Conservation (phyloP, 2,113 vertebrate genomes). For the Echinops telfairi region DNA sequence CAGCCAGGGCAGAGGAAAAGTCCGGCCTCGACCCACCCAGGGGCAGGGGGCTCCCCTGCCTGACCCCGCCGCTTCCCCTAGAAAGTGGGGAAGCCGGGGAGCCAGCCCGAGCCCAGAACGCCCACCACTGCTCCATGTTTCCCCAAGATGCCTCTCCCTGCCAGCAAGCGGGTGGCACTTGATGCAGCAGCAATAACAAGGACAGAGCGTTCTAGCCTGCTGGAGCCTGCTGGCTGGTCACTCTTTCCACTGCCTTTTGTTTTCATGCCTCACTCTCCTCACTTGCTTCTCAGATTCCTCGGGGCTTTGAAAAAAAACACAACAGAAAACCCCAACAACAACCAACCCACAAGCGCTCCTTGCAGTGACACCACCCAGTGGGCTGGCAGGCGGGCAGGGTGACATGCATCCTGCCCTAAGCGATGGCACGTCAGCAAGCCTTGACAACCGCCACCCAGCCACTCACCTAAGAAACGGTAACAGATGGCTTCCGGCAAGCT, state of each 20-base stretch:
- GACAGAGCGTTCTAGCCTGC: slow-evolving; percentile 81
- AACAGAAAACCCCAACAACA: too few relatives aligned
- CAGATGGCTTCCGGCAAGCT: neutral
- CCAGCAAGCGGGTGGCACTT: slow-evolving; percentile 77
- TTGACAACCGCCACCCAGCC: slow-evolving; percentile 5
- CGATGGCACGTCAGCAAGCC: neutral
- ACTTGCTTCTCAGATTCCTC: slow-evolving; percentile 82
- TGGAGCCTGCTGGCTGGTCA: slow-evolving; percentile 79
- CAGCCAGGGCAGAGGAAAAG: slow-evolving; percentile 57
- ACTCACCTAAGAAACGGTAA: neutral
- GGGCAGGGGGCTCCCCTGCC: neutral
- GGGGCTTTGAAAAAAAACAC: slow-evolving; percentile 76
- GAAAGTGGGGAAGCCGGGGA: slow-evolving; percentile 16
- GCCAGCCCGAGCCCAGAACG: slow-evolving; percentile 8
- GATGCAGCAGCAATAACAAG: slow-evolving; percentile 78
- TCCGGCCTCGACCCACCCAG: neutral
- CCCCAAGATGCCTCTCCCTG: slow-evolving; percentile 73
- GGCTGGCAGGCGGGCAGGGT: slow-evolving; percentile 70
- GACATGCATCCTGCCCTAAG: slow-evolving; percentile 49
- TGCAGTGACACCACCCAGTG: slow-evolving; percentile 70
- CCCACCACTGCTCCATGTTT: slow-evolving; percentile 62
- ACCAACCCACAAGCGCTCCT: slow-evolving; percentile 69
- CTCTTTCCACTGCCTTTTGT: slow-evolving; percentile 83
- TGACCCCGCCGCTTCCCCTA: neutral
- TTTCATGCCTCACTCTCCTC: slow-evolving; percentile 80